Conservation (phyloP, 2,797 vertebrate genomes). For the Sternarchorhynchus goeldii region DNA sequence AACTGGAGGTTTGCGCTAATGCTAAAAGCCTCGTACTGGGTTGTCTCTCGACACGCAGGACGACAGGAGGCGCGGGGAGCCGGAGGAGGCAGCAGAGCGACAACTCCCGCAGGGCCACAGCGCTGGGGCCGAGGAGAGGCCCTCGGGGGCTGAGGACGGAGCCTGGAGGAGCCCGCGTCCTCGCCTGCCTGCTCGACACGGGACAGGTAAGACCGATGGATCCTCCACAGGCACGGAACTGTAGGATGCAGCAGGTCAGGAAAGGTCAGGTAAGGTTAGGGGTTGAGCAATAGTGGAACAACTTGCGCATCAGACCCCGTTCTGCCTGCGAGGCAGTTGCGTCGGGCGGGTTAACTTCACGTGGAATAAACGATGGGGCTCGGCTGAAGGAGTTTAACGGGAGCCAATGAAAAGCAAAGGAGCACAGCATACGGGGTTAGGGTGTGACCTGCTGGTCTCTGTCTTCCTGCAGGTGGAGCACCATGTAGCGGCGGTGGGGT, state of each 20-base stretch:
- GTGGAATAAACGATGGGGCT: no score
- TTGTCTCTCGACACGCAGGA: slow-evolving; percentile 46
- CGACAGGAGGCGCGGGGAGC: slow-evolving; percentile 68
- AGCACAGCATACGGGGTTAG: no score
- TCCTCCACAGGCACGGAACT: no score
- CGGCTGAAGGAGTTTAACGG: no score
- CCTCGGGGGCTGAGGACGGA: slow-evolving; percentile 57
- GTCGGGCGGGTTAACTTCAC: no score
- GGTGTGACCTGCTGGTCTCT: neutral
- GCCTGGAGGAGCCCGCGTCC: slow-evolving; percentile 58
- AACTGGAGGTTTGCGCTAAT: slow-evolving; percentile 18
- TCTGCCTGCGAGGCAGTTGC: no score
- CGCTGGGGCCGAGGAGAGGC: slow-evolving; percentile 58
- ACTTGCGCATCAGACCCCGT: neutral
- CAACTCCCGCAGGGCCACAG: slow-evolving; percentile 57
- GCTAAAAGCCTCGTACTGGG: neutral
- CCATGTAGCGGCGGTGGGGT: slow-evolving; percentile 49
- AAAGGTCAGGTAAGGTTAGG: no score
- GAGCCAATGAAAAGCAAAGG: no score
- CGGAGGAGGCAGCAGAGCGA: slow-evolving; percentile 65
- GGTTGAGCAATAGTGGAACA: no score
- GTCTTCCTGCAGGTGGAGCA: slow-evolving; percentile 65
- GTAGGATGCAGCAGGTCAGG: no score
- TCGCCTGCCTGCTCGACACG: slow-evolving; percentile 62
- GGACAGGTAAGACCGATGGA: slow-evolving; percentile 64